phyloP scores from a whole-genome alignment of 2,797 vertebrate species.

The Gallinago stenura region DNA sequence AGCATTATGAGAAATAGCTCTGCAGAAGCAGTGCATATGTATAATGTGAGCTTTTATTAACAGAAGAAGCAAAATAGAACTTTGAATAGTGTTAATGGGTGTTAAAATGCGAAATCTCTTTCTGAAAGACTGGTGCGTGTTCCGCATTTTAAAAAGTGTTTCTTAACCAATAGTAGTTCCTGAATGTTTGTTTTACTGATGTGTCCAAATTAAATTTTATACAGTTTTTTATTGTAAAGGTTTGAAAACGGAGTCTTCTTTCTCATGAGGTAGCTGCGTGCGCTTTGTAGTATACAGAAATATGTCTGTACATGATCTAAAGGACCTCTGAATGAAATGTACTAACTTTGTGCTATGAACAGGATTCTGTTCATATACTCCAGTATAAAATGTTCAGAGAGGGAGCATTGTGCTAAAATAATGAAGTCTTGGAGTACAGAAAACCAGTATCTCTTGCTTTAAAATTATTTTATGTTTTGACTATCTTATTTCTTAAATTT shows the following conservation, averaged over 20 bases:
- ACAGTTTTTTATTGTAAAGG: not conserved
- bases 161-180: not conserved
- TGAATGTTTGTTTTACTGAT: not conserved
- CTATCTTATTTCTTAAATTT: not conserved
- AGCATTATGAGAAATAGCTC: not conserved
- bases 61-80: conserved; percentile 5
- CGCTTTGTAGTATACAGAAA: not conserved
- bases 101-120: not conserved
- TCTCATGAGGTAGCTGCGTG: not conserved
- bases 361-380: not conserved
- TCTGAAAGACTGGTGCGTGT: not conserved
- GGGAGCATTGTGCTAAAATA: not conserved
- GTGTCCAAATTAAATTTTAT: not conserved
- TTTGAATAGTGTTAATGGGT: not conserved
- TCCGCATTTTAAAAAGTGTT: conserved; percentile 10
- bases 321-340: not conserved
- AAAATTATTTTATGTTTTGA: not conserved
- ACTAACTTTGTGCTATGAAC: not conserved
- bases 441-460: not conserved
- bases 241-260: not conserved
- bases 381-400: not conserved
- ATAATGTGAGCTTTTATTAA: conserved; percentile 10
- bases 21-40: not conserved
- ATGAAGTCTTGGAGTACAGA: not conserved
- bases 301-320: not conserved